Conservation (phyloP, 1,140 invertebrate species). For the Solenopsis invicta region DNA sequence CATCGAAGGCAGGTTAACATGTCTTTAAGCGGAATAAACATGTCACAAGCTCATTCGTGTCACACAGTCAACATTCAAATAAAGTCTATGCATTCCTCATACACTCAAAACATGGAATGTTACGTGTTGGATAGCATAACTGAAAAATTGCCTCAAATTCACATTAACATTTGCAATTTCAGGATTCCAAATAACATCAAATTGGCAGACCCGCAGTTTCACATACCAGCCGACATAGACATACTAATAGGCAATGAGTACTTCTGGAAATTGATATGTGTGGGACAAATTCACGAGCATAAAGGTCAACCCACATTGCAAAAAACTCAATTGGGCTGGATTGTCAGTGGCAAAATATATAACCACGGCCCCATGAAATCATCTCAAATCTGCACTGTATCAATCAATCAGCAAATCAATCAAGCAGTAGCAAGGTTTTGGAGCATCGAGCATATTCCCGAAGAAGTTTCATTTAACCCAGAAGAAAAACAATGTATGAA, state of each 20-base stretch:
- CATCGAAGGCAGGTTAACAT: not conserved
- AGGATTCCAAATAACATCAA: not conserved
- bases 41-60: not conserved
- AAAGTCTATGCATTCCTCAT: not conserved
- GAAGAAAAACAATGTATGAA: not conserved
- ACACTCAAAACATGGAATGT: not conserved
- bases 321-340: not conserved
- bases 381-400: not conserved
- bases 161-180: not conserved
- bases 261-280: not conserved
- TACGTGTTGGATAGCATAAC: not conserved
- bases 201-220: no score
- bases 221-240: not conserved
- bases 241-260: not conserved
- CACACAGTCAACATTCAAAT: not conserved
- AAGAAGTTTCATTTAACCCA: not conserved
- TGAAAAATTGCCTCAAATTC: not conserved
- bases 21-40: not conserved
- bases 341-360: not conserved
- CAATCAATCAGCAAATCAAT: not conserved
- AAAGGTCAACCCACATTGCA: not conserved
- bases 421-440: not conserved
- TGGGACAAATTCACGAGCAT: not conserved
- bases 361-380: not conserved
- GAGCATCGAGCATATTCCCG: not conserved